Evolutionary conservation across 2,113 vertebrate genomes (phyloP), one percentile per base, ranked within the genome.

Genomic region (Coptodon rendalli): DNA sequence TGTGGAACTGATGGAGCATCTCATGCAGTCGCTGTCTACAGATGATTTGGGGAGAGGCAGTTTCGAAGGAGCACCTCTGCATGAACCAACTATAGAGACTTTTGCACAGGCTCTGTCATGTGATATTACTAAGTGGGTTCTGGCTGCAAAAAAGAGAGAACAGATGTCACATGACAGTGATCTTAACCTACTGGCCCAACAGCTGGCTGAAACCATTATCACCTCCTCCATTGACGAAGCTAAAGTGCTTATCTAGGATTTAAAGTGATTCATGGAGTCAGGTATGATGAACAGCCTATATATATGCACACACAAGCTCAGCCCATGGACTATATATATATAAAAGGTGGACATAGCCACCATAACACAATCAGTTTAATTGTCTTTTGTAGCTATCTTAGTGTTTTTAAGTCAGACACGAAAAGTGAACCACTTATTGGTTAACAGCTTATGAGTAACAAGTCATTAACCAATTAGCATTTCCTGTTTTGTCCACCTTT

Each of bases 1-100:
- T 54, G 68, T 76, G 7, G 95, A 95, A 31, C 84, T 97, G 9
- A 83, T 96, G 89, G 86, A 94, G 24, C 92, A 92, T 11, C 87
- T 97, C 63, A 94, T 96, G 88, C 91, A 88, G 34, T 97, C 96
- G 0, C 91, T 97, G 54, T 91, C 94, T 9, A 27, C 53, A 4
- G 76, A 76, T 5, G 89, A 90, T 19, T 14, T 53, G 29, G 19
- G 13, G 7, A 59, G 43, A 52, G 84, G 83, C 27, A 3, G n/a
- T 17, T 36, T 36, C 2, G 40, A 73, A 12, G 83, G 2, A 6
- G 81, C 54, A 29, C 4, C 81, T 71, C 78, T 57, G 6, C 68
- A 57, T 7, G 89, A 73, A 7, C 73, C 86, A 50, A 19, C 19
- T 6, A 14, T 93, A 24, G 90, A 85, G 82, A 90, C 83, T 16